A percentile compares a stretch with the other conserved stretches of the same genome.
phyloP scores from a whole-genome alignment of 2,113 vertebrate genomes.

The Herpailurus yagouaroundi region DNA sequence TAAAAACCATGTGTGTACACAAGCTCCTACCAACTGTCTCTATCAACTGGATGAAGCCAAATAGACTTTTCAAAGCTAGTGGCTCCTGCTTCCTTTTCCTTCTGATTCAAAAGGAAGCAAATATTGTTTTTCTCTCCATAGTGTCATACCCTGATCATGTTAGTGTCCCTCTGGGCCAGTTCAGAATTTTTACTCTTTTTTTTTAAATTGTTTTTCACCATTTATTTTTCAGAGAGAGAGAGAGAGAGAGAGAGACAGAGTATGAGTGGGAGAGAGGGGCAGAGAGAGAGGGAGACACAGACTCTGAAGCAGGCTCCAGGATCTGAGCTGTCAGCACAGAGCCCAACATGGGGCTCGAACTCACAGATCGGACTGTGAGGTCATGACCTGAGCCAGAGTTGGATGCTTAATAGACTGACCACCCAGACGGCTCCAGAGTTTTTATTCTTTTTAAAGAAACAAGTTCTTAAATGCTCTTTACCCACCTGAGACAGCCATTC shows the following conservation, averaged over 20 bases:
- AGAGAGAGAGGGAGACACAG: no score
- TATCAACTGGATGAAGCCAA: not conserved
- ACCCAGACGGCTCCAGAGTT: not conserved
- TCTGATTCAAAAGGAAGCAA: not conserved
- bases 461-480: not conserved
- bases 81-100: not conserved
- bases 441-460: slow-evolving; percentile 3
- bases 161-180: not conserved
- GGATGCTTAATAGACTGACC: no score
- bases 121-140: not conserved
- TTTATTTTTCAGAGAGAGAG: no score
- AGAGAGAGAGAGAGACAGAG: no score
- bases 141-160: not conserved
- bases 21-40: not conserved
- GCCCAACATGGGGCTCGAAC: no score
- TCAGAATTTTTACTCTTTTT: slow-evolving; percentile 3
- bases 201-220: no score
- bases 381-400: no score
- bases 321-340: no score
- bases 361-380: no score
- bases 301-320: no score
- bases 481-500: not conserved
- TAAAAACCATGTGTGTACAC: not conserved
- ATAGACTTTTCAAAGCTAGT: not conserved
- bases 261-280: no score